Base-by-base conservation (phyloP, 1,140 invertebrate species). In the Ips nitidus region DNA sequence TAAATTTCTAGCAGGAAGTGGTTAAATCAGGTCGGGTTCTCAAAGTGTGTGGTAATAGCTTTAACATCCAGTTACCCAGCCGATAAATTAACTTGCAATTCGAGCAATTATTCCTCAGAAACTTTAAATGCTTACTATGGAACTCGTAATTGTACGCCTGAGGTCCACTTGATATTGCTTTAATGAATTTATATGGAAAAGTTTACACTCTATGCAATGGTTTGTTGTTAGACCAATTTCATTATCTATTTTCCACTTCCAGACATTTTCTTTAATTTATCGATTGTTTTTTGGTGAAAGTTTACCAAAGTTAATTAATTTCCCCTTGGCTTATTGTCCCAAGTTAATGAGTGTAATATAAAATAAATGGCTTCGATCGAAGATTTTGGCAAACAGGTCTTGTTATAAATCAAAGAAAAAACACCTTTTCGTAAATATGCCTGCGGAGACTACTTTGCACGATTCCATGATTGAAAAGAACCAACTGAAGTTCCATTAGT, bases 21-120 rank as follows among this genome's bases (percentile, higher is more conserved):
- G 22, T 2, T 22, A 50, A 50, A 50, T 3, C 22, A 22, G 6
- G 7, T 50, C 22, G 22, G 45, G 45, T 50, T 22, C 45, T 50
- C 45, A 50, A 50, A 50, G 45, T 50, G 45, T 50, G 45, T 22
- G 45, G 45, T 50, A 50, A 50, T 50, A 22, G 22, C 22, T 22
- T 22, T 50, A 50, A 50, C 45, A 2, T 22, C 22, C 22, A 22
- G 22, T 22, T 22, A 22, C 22, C 22, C 45, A 50, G 6, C 3
- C 45, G 45, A 50, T 50, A 50, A 50, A 50, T 50, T 50, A 50
- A 50, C 45, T 50, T 22, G 22, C 45, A 50, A 50, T 50, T 50
- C 45, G 45, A 50, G 45, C 45, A 50, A 50, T 50, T 50, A 50
- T 50, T 50, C 22, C 45, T 22, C 6, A 3, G 45, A 50, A 50